A percentile compares a stretch with the other conserved stretches of the same genome.
Evolutionary conservation across 2,888 invertebrate species (phyloP).

Genomic region (Drosophila kanekoi): DNA sequence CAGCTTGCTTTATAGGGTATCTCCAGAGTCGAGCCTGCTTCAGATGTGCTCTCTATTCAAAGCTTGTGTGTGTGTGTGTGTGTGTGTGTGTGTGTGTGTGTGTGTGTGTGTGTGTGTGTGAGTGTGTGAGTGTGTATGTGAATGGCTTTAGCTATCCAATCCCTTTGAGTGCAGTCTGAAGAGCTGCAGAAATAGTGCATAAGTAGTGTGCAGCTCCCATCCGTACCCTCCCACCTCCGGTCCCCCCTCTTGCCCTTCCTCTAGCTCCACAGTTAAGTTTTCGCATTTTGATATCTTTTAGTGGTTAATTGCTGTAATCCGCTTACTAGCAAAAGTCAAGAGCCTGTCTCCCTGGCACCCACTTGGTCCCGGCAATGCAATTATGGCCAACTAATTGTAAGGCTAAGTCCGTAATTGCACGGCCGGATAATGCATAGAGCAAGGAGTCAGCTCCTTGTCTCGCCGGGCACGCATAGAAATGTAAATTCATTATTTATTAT

Average conservation of each 20-base stretch:
- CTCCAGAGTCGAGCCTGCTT: no score
- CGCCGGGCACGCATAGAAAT: constrained; percentile 70
- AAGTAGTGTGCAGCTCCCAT: constrained; percentile 6
- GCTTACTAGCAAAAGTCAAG: constrained; percentile 60
- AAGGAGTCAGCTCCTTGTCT: no score
- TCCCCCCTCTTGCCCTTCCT: no score
- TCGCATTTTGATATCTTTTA: constrained; percentile 23
- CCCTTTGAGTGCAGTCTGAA: constrained; percentile 58
- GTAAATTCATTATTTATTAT: constrained; percentile 80
- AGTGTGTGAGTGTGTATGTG: constrained; percentile 27
- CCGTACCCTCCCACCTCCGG: no score
- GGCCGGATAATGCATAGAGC: not conserved
- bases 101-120: constrained; percentile 20
- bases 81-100: constrained; percentile 34
- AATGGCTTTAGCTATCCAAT: constrained; percentile 49
- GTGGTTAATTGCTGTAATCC: constrained; percentile 69
- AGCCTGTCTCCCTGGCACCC: constrained; percentile 32
- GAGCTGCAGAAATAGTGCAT: constrained; percentile 36
- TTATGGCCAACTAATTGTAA: constrained; percentile 58
- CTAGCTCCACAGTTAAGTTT: constrained; percentile 15
- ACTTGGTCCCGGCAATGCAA: constrained; percentile 31
- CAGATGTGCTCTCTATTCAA: not conserved
- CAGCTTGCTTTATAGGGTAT: no score
- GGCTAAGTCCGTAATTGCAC: constrained; percentile 53
- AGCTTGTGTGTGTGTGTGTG: constrained; percentile 2